These are phyloP conservation scores for Trissoscelio sp. DNA, from an alignment of 2,888 invertebrate genomes.

Conservation along the genomic window DNA sequence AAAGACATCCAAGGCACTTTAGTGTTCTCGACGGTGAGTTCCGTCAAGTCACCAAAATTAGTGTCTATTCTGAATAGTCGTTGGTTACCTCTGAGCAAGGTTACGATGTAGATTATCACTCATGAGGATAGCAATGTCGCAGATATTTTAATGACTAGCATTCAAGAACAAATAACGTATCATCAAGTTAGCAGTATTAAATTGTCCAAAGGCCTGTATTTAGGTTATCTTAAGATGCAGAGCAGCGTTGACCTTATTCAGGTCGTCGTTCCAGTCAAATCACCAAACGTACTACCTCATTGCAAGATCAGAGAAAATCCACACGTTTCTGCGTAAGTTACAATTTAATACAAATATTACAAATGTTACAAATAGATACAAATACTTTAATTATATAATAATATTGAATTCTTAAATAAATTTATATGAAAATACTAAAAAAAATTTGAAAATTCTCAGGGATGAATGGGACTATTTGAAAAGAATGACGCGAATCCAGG, in stretches of 20 bases:
- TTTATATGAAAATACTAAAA: neutral
- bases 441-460: slow-evolving; percentile 84
- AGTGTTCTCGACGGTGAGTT: slow-evolving; percentile 94
- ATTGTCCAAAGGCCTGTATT: slow-evolving; percentile 94
- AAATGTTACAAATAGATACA: neutral
- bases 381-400: no score
- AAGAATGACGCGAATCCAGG: slow-evolving; percentile 80
- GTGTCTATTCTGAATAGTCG: slow-evolving; percentile 95
- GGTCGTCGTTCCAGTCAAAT: slow-evolving; percentile 95
- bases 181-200: slow-evolving; percentile 93
- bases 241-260: slow-evolving; percentile 97
- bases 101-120: slow-evolving; percentile 90
- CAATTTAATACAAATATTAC: neutral
- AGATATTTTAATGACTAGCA: slow-evolving; percentile 93
- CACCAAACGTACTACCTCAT: slow-evolving; percentile 97
- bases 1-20: slow-evolving; percentile 95
- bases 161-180: slow-evolving; percentile 91
- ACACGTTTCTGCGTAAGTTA: slow-evolving; percentile 89
- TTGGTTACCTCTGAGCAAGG: slow-evolving; percentile 95
- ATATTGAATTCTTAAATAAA: neutral
- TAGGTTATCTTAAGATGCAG: slow-evolving; percentile 98
- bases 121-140: slow-evolving; percentile 91
- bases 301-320: slow-evolving; percentile 97
- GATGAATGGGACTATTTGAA: slow-evolving; percentile 98
- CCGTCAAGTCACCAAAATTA: slow-evolving; percentile 91